phyloP scores from a whole-genome alignment of 2,113 vertebrate species.

The Pipa parva region DNA sequence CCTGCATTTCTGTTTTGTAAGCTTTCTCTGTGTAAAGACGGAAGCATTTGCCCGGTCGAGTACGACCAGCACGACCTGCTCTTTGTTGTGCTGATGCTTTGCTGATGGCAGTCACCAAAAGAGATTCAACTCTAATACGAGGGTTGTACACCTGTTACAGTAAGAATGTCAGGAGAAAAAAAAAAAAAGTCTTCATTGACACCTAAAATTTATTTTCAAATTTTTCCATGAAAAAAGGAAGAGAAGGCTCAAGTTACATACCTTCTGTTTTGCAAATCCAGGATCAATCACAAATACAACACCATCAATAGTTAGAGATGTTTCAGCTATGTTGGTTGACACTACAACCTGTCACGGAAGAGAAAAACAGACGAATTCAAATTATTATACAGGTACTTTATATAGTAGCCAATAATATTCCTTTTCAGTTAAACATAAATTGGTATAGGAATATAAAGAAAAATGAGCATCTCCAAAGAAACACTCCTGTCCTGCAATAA shows the following conservation, averaged over 20 bases:
- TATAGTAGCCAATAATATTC: too few species aligned
- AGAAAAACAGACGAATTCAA: conserved; percentile 8
- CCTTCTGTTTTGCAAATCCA: conserved; percentile 98
- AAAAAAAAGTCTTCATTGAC: not conserved
- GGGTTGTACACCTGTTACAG: conserved; percentile 90
- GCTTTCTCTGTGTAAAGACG: conserved; percentile 95
- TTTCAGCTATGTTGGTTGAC: conserved; percentile 96
- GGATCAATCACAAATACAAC: conserved; percentile 98
- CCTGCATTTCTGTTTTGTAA: conserved; percentile 99
- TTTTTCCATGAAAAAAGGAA: not conserved
- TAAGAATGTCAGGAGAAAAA: not conserved
- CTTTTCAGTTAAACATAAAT: too few species aligned
- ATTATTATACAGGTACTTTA: not conserved
- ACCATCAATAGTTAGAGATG: conserved; percentile 92
- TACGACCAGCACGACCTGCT: conserved; percentile 93
- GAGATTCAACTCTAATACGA: conserved; percentile 92
- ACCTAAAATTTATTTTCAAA: too few species aligned
- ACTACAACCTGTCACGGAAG: conserved; percentile 79
- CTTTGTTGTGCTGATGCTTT: conserved; percentile 98
- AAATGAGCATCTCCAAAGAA: too few species aligned
- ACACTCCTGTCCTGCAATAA: too few species aligned
- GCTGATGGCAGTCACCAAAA: conserved; percentile 94
- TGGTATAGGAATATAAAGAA: too few species aligned
- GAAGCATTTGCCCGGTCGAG: conserved; percentile 90
- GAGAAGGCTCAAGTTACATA: conserved; percentile 47